Evolutionary conservation across 2,888 invertebrate genomes (phyloP).

Genomic region (Ophion costatus): DNA sequence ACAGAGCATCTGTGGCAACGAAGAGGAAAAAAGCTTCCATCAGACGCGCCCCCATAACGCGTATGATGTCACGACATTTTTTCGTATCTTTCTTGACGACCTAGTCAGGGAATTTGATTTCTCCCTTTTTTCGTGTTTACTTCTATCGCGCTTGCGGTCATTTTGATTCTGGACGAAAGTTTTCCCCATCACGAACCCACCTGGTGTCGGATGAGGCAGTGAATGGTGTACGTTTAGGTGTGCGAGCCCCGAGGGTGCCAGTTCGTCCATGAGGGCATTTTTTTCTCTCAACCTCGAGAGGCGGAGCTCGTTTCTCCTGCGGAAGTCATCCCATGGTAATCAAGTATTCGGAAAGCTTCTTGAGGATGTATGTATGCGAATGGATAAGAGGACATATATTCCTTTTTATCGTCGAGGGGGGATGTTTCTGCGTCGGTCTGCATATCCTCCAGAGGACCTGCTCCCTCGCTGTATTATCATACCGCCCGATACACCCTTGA

Average conservation of each 20-base stretch:
- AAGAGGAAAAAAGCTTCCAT: not conserved
- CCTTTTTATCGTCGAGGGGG: slow-evolving; percentile 20
- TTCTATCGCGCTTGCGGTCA: not conserved
- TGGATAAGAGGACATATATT: slow-evolving; percentile 18
- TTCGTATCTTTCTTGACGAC: not conserved
- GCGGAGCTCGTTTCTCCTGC: slow-evolving; percentile 20
- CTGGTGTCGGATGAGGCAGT: slow-evolving; percentile 5
- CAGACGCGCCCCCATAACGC: not conserved
- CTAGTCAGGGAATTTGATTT: slow-evolving; percentile 3
- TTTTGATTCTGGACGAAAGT: slow-evolving; percentile 11
- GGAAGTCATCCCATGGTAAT: slow-evolving; percentile 26
- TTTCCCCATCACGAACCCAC: slow-evolving; percentile 6
- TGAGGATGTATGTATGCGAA: not conserved
- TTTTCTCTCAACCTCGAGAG: slow-evolving; percentile 5
- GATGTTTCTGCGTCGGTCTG: slow-evolving; percentile 46
- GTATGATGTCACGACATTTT: not conserved
- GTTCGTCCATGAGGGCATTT: slow-evolving; percentile 24
- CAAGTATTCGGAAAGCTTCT: slow-evolving; percentile 27
- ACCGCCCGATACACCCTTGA: not conserved
- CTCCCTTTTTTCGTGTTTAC: not conserved
- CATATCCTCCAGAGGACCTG: slow-evolving; percentile 37
- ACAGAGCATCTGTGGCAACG: slow-evolving; percentile 19
- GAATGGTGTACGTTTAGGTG: slow-evolving; percentile 46
- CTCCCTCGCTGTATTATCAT: slow-evolving; percentile 22
- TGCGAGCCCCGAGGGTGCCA: slow-evolving; percentile 20